Base-by-base conservation (phyloP, 2,888 invertebrate genomes). In the Panzeria rudis region DNA sequence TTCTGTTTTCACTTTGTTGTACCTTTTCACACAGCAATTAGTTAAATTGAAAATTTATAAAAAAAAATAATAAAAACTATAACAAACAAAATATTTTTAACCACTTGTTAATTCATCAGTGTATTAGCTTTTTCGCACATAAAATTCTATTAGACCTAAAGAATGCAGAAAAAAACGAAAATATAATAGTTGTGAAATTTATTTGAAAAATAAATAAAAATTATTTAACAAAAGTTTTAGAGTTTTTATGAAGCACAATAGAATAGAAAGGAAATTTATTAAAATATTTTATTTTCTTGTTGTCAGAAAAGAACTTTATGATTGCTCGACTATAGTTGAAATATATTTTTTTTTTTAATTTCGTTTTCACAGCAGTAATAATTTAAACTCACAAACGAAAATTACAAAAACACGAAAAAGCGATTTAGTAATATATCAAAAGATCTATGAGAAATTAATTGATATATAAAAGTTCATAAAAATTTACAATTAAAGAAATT, bases 191-290 rank as follows among this genome's bases (percentile, higher is more conserved):
- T 81, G 29, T 69, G 50, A 81, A 75, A 35, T 79, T 68, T 72
- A 59, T 73, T 52, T 59, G 38, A 47, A 80, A 80, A 52, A 64
- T 68, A 82, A 69, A 69, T 75, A 82, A 62, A 82, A 71, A 71
- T 76, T 69, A 62, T 62, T 20, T 50, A 80, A 81, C 73, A 73
- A 72, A 59, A 59, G 15, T 38, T 73, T 32, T 1, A 9, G 4
- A 20, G 2, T 59, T 59, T 56, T 29, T 47, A 11, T 38, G 20
- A 7, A 52, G 29, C 50, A 50, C 20, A 64, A 62, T 56, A 61
- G 50, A 59, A 59, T 3, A 32, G 17, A 59, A 77, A 68, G 59
- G 25, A 13, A 68, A 50, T 50, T 69, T 68, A 38, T 61, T 9
- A 59, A 68, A 77, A 68, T 35, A 47, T 47, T 68, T 56, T 59